Evolutionary conservation across 2,113 vertebrate species (phyloP).

Genomic region (Atractosteus spatula): DNA sequence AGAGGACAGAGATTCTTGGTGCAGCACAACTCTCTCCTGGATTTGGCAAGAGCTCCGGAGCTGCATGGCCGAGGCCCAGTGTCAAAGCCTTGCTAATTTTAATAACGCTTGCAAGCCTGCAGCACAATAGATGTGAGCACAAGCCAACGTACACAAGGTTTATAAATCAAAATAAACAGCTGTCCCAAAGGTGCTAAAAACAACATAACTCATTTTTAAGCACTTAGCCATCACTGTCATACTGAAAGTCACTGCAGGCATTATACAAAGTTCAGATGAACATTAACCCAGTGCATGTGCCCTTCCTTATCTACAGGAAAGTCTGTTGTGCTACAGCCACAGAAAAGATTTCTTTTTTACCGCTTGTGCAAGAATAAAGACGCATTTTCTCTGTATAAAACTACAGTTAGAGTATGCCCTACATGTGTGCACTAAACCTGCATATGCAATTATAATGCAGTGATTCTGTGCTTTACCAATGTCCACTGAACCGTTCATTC

Average conservation of each 20-base stretch:
- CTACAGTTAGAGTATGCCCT: too few species aligned
- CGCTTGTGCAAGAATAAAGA: too few species aligned
- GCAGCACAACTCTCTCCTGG: slow-evolving; percentile 32
- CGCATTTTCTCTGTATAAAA: too few species aligned
- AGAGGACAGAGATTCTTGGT: slow-evolving; percentile 47
- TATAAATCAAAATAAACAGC: background rate
- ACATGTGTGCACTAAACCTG: too few species aligned
- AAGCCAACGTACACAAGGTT: background rate
- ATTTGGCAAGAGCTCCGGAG: slow-evolving; percentile 23
- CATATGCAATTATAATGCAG: too few species aligned
- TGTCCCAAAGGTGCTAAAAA: slow-evolving; percentile 16
- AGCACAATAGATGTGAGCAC: background rate
- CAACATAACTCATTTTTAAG: rapidly evolving
- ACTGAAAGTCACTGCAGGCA: slow-evolving; percentile 68
- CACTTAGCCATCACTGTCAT: slow-evolving; percentile 18
- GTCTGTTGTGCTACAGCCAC: too few species aligned
- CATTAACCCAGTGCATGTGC: background rate
- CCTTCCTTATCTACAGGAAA: background rate
- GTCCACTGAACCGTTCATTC: too few species aligned
- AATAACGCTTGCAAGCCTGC: slow-evolving; percentile 9
- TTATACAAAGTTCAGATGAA: slow-evolving; percentile 5
- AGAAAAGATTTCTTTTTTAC: too few species aligned
- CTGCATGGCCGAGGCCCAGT: background rate
- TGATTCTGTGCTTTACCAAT: too few species aligned
- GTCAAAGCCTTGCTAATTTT: background rate